These are phyloP conservation scores for Pseudomugil gertrudae DNA, from an alignment of 2,797 vertebrate genomes.

Conservation along the genomic window DNA sequence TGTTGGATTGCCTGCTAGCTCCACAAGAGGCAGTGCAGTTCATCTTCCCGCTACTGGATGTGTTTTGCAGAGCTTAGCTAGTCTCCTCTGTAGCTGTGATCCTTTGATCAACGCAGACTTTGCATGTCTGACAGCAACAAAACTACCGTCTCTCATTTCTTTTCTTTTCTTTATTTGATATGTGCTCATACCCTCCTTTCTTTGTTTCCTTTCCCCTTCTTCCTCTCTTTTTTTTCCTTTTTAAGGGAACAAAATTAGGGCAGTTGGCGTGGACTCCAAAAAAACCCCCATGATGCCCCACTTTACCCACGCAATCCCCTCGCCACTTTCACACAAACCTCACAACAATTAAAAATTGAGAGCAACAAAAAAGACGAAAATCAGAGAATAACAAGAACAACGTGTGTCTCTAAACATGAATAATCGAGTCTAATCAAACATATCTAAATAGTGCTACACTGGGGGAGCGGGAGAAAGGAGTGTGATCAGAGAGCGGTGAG, in stretches of 20 bases:
- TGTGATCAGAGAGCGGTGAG: constrained; percentile 67
- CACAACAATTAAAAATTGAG: constrained; percentile 75
- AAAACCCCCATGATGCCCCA: constrained; percentile 76
- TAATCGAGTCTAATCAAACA: constrained; percentile 52
- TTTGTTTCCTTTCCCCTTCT: constrained; percentile 66
- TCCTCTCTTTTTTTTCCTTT: constrained; percentile 65
- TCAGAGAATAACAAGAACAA: constrained; percentile 60
- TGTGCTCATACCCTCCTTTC: constrained; percentile 66
- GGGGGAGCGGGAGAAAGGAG: constrained; percentile 72
- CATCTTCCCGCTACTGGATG: constrained; percentile 63
- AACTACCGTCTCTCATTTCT: constrained; percentile 59
- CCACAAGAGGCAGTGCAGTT: constrained; percentile 73
- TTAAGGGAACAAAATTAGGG: constrained; percentile 83
- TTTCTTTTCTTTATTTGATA: constrained; percentile 60
- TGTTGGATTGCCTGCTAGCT: constrained; percentile 72
- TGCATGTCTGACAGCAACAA: constrained; percentile 74
- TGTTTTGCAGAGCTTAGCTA: constrained; percentile 65
- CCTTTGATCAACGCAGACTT: constrained; percentile 71
- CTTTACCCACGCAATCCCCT: constrained; percentile 75
- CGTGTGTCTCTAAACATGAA: constrained; percentile 58
- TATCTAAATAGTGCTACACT: constrained; percentile 59
- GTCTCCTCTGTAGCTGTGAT: constrained; percentile 67
- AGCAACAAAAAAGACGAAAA: constrained; percentile 71
- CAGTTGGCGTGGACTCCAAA: constrained; percentile 85
- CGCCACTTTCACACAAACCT: constrained; percentile 72